Conservation (phyloP, 2,113 vertebrate species). For the Caloenas nicobarica region DNA sequence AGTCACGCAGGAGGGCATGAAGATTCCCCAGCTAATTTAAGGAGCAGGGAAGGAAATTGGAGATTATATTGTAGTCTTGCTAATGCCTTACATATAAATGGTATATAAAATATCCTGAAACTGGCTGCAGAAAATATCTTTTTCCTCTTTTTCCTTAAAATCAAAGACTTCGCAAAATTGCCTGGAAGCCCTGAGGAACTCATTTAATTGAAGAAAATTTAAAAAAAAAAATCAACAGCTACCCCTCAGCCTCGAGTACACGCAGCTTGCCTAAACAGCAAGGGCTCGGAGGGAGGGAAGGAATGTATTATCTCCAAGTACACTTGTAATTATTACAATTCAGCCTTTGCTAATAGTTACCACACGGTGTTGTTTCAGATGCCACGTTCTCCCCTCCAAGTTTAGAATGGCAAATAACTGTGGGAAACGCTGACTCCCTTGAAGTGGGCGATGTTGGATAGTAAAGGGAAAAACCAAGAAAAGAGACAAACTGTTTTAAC, state of each 20-base stretch:
- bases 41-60: neutral
- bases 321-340: neutral
- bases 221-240: neutral
- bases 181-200: neutral
- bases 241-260: neutral
- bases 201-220: neutral
- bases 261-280: neutral
- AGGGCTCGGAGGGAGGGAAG: rapidly evolving
- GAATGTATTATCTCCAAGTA: neutral
- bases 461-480: neutral
- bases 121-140: neutral
- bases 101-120: neutral
- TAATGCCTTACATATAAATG: neutral
- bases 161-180: neutral
- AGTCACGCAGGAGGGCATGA: neutral
- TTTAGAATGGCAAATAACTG: neutral
- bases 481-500: neutral
- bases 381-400: neutral
- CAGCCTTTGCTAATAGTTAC: neutral
- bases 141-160: neutral
- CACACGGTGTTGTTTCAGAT: neutral
- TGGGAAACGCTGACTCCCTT: neutral
- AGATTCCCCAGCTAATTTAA: neutral
- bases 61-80: neutral
- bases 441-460: neutral